Evolutionary conservation across 2,888 invertebrate genomes (phyloP), one percentile per base, ranked within the genome.

Genomic region (Leucania comma): DNA sequence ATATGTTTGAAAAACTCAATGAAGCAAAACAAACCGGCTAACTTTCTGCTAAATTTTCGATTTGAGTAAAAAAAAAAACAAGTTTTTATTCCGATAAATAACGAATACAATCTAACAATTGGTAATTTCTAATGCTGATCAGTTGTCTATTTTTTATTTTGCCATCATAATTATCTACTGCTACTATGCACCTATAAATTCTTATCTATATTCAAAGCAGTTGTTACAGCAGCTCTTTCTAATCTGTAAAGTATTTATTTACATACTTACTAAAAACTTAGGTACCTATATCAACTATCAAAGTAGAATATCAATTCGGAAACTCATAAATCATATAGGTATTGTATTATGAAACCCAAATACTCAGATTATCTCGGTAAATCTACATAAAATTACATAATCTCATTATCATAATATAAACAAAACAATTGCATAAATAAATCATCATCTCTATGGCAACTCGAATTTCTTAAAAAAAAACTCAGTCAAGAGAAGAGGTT

Each of bases 401-500:
- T 56, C 2, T 62, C 12, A 3, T 29, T 4, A 29, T 4, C 29
- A 71, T n/a, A 54, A 26, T 61, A 12, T 17, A 50, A 2, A 29
- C n/a, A 22, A 67, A 24, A 17, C 24, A 9, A 10, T 58, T 42
- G 32, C 6, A 50, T 20, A 22, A 32, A 71, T 63, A 57, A 64
- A 48, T 58, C 51, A 58, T 29, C 51, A 42, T 35, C 32, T 59
- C 10, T 12, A 26, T n/a, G 26, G 24, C 48, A 24, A 10, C 9
- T 38, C 17, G n/a, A 61, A 60, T 48, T n/a, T 17, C 26, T 12
- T 29, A 22, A 48, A 20, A 66, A 48, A 50, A 26, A 42, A 17
- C 57, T 24, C 12, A 62, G 8, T 54, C 26, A 26, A 20, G 20
- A 53, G 68, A 68, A 53, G 29, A 59, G 69, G 65, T 80, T 56